These are phyloP conservation scores for Trachops cirrhosus DNA, from an alignment of 2,797 vertebrate genomes.

Conservation along the genomic window DNA sequence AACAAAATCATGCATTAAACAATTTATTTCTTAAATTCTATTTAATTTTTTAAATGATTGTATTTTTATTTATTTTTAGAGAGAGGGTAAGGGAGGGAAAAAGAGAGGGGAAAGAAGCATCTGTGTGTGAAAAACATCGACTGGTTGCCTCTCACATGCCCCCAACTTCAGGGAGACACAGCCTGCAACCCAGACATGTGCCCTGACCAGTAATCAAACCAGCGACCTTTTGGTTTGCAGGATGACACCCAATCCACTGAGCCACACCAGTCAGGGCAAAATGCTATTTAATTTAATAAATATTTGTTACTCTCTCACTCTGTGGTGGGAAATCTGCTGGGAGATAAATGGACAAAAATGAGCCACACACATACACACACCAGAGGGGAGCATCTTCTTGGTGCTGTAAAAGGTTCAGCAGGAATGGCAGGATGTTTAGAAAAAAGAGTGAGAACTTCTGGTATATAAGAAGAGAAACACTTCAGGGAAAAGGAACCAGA, in stretches of 20 bases:
- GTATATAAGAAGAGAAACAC: not conserved
- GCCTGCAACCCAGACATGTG: not conserved
- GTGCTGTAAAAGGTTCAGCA: not conserved
- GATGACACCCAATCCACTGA: not conserved
- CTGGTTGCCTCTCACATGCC: not conserved
- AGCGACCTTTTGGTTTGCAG: not conserved
- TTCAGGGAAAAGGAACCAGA: not conserved
- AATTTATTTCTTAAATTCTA: not conserved
- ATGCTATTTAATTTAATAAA: conserved; percentile 26
- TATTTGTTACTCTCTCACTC: not conserved
- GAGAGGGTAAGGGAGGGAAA: not conserved
- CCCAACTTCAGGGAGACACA: not conserved
- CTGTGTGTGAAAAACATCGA: not conserved
- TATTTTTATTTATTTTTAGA: not conserved
- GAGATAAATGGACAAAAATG: not conserved
- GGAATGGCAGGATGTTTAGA: not conserved
- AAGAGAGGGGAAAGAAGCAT: not conserved
- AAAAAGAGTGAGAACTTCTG: not conserved
- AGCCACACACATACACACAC: not conserved
- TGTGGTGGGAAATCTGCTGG: not conserved
- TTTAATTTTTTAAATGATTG: not conserved
- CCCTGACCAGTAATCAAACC: not conserved
- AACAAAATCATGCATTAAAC: not conserved
- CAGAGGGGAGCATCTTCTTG: not conserved
- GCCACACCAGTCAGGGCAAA: not conserved